Evolutionary conservation across 2,797 vertebrate species (phyloP), one percentile per base, ranked within the genome.

Genomic region (Mallotus villosus): DNA sequence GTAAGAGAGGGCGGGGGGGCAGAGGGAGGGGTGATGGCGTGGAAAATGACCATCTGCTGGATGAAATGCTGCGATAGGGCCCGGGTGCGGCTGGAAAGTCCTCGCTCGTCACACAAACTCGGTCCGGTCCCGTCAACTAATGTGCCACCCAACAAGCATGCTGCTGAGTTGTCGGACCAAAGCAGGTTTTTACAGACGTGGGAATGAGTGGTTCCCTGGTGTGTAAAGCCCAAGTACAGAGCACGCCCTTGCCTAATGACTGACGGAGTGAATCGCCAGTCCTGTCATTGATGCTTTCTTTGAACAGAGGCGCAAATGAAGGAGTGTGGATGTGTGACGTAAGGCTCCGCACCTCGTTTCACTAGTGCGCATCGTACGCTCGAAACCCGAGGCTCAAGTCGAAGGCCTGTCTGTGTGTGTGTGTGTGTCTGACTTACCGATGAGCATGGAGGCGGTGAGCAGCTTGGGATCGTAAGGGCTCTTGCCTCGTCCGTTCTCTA

Each of bases 391-490:
- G 53, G 1, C 8, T 21, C 53, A 19, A 57, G 53, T 16, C 27
- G 17, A 32, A 53, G 17, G 46, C 17, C 24, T 67, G 64, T 12
- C 21, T 6, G 22, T 46, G 63, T 19, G 59, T 7, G 49, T 14
- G 34, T 70, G 68, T 19, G 17, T 5, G 16, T 19, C 1, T 7
- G 25, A 83, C 94, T 82, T 89, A 99, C 97, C 97, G 82, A 98
- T 92, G 85, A 99, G 94, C 88, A 97, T 94, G 74, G 97, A 98
- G 61, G 97, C 95, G 29, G 97, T 98, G 85, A 92, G 92, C 77
- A 98, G 86, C 89, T 97, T 98, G 29, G 97, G 97, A 85, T 99
- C 97, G 53, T 99, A 99, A 1, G 97, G 97, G 79, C 97, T 98
- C 90, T 99, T 99, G 51, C 97, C 97, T 69, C 97, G 91, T 70